These are phyloP conservation scores for Andrena hattorfiana DNA, from an alignment of 2,888 invertebrate species.

Conservation along the genomic window DNA sequence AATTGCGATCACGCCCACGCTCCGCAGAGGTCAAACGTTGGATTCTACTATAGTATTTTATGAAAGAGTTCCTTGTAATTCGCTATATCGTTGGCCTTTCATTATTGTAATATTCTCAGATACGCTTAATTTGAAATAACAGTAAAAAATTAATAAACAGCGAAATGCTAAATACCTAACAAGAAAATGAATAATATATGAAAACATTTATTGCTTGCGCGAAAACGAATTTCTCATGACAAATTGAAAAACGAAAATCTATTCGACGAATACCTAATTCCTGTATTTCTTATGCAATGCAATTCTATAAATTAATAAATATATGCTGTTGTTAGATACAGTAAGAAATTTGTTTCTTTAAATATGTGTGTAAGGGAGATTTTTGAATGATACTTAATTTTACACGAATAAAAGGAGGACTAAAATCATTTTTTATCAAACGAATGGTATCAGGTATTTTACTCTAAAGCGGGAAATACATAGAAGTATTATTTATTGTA, in stretches of 20 bases:
- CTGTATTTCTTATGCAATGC: background rate
- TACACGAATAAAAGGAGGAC: too few species aligned
- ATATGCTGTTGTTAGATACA: too few species aligned
- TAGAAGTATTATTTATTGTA: too few species aligned
- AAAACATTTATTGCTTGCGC: too few species aligned
- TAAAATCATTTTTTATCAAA: too few species aligned
- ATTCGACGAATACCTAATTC: background rate
- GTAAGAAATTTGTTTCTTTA: too few species aligned
- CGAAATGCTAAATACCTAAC: background rate
- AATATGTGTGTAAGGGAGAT: too few species aligned
- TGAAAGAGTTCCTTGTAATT: background rate
- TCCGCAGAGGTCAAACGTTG: slow-evolving; percentile 41
- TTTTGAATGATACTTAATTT: too few species aligned
- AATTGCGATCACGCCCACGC: slow-evolving; percentile 72
- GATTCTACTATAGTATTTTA: background rate
- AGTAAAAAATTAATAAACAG: too few species aligned
- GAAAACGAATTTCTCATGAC: background rate
- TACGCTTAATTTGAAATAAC: background rate
- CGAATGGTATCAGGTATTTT: too few species aligned
- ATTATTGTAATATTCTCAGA: background rate
- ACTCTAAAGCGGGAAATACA: too few species aligned
- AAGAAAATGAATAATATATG: background rate
- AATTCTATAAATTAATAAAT: too few species aligned
- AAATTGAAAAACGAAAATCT: background rate
- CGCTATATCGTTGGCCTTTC: slow-evolving; percentile 6